These are phyloP conservation scores for Pogoniulus pusillus DNA, from an alignment of 2,797 vertebrate genomes.

Conservation along the genomic window DNA sequence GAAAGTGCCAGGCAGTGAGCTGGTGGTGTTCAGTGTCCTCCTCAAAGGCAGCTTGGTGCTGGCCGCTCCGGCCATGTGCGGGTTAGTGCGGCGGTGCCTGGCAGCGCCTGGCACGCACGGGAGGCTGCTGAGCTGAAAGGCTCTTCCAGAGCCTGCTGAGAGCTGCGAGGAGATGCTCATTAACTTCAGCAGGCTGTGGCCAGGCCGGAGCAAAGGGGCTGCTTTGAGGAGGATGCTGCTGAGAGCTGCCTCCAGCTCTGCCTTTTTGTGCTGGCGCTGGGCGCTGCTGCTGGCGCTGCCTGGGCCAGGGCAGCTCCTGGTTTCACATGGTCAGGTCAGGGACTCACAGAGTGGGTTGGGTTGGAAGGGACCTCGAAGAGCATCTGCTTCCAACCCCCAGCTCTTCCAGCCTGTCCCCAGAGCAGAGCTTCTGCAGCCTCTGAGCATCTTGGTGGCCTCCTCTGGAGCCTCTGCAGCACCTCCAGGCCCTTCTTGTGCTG, in stretches of 20 bases:
- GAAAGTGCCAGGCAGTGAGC: rapidly evolving
- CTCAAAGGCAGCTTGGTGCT: not conserved
- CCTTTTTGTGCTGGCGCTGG: not conserved
- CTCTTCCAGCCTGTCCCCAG: too few relatives aligned
- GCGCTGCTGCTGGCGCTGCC: rapidly evolving
- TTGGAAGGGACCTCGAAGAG: too few relatives aligned
- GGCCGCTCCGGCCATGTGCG: not conserved
- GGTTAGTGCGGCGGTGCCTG: not conserved
- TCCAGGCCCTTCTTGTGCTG: too few relatives aligned
- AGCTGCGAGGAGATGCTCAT: not conserved
- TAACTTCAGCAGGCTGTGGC: not conserved
- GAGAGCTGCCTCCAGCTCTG: not conserved
- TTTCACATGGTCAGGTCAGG: too few relatives aligned
- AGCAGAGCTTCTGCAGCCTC: too few relatives aligned
- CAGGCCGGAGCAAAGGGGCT: not conserved
- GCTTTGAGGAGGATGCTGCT: not conserved
- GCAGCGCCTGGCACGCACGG: rapidly evolving
- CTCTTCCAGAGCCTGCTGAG: not conserved
- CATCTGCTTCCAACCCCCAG: too few relatives aligned
- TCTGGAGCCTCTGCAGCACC: too few relatives aligned
- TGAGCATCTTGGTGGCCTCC: too few relatives aligned
- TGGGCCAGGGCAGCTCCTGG: not conserved
- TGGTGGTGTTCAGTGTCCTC: not conserved
- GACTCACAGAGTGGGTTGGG: too few relatives aligned
- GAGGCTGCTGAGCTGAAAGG: not conserved